These are phyloP conservation scores for Lethenteron reissneri DNA, from an alignment of 2,113 vertebrate species.

Conservation along the genomic window DNA sequence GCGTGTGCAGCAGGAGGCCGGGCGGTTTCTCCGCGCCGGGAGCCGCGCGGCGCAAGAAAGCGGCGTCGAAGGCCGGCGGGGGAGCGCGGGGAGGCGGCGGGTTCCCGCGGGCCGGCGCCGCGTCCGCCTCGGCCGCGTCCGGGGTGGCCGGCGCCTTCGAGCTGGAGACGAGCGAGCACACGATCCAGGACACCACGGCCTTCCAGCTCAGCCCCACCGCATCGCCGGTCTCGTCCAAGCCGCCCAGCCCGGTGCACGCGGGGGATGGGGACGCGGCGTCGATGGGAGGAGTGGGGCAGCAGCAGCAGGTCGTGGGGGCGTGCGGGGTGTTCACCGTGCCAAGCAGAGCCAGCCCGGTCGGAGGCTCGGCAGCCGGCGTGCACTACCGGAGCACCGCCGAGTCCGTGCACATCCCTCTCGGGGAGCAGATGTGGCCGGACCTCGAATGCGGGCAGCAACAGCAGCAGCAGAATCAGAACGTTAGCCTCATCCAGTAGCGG, in stretches of 20 bases:
- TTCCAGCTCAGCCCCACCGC: constrained; percentile 69
- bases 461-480: no score
- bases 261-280: no score
- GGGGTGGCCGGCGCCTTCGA: constrained; percentile 33
- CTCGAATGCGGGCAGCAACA: no score
- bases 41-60: constrained; percentile 14
- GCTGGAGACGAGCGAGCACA: constrained; percentile 79
- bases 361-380: no score
- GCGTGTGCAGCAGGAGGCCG: constrained; percentile 41
- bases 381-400: no score
- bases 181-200: constrained; percentile 63
- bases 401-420: no score
- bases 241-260: constrained; percentile 28
- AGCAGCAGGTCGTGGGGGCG: no score
- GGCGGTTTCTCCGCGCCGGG: constrained; percentile 11
- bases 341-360: no score
- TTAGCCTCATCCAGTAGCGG: no score
- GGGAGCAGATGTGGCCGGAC: no score
- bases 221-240: constrained; percentile 40
- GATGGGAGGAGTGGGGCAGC: no score
- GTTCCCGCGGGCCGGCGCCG: constrained; percentile 33
- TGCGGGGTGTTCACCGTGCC: no score
- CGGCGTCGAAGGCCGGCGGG: constrained; percentile 20
- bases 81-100: constrained; percentile 21
- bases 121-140: constrained; percentile 7